Evolutionary conservation across 2,888 invertebrate genomes (phyloP).

Genomic region (Spodoptera picta): DNA sequence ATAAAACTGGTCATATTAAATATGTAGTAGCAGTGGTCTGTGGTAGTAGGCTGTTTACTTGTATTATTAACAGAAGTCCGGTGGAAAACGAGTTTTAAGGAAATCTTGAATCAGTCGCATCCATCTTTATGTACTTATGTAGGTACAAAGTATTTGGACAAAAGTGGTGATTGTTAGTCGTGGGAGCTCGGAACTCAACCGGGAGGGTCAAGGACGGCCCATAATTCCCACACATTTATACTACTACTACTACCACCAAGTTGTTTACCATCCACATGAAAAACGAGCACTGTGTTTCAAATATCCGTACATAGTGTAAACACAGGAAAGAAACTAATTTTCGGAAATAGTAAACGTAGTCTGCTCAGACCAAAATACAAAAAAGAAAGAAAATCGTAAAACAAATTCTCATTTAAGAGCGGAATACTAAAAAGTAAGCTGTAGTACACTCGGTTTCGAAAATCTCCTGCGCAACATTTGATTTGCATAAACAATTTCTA

Average conservation of each 20-base stretch:
- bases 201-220: constrained; percentile 74
- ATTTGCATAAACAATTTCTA: constrained; percentile 34
- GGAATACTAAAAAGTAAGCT: background rate
- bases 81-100: constrained; percentile 60
- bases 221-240: constrained; percentile 70
- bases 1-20: constrained; percentile 45
- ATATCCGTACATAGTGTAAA: background rate
- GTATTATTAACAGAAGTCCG: constrained; percentile 46
- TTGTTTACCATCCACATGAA: constrained; percentile 36
- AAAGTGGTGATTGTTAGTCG: constrained; percentile 73
- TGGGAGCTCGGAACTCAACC: constrained; percentile 65
- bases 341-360: background rate
- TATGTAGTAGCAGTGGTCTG: constrained; percentile 8
- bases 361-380: background rate
- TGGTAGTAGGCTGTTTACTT: constrained; percentile 17
- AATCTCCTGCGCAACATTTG: constrained; percentile 9
- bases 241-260: constrained; percentile 34
- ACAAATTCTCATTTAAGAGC: background rate
- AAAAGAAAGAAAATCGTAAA: background rate
- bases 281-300: background rate
- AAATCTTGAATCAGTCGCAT: constrained; percentile 47
- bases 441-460: constrained; percentile 15
- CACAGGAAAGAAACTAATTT: background rate
- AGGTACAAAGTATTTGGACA: constrained; percentile 54
- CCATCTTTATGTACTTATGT: constrained; percentile 17